Percentiles rank a stretch among this genome's conserved stretches.
Evolutionary conservation across 2,797 vertebrate genomes (phyloP).

Genomic region (Hylomyscus alleni): DNA sequence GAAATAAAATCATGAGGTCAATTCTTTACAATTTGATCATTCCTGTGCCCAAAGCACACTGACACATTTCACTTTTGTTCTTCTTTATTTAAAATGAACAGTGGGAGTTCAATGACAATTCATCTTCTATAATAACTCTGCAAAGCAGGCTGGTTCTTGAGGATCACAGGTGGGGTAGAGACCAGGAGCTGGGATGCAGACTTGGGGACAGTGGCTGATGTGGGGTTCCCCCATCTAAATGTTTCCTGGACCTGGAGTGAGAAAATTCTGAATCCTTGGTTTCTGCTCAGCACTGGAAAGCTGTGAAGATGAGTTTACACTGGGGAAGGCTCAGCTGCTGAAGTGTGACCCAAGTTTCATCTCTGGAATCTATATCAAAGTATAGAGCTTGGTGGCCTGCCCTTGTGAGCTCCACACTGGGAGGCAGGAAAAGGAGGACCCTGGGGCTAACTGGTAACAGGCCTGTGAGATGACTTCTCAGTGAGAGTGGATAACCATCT

Average conservation of each 20-base stretch:
- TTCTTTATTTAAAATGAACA: neutral
- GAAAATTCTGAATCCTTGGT: neutral
- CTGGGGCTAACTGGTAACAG: too few relatives aligned
- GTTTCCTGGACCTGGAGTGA: neutral
- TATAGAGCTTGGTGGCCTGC: neutral
- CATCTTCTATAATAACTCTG: neutral
- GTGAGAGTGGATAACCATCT: too few relatives aligned
- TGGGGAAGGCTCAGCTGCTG: neutral
- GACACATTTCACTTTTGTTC: neutral
- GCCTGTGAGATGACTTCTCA: neutral
- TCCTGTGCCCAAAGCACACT: neutral
- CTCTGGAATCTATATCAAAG: neutral
- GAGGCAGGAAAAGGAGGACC: neutral
- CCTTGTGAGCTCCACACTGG: neutral
- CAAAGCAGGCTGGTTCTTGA: neutral
- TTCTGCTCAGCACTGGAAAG: neutral
- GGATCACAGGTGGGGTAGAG: neutral
- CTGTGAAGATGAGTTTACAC: neutral
- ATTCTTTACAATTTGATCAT: neutral
- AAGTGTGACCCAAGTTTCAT: neutral
- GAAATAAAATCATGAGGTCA: neutral
- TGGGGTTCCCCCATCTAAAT: neutral
- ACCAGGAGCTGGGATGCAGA: neutral
- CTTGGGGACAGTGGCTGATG: neutral
- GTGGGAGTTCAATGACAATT: constrained; percentile 11